These are phyloP conservation scores for Dryomyza anilis DNA, from an alignment of 2,888 invertebrate species.

Conservation along the genomic window DNA sequence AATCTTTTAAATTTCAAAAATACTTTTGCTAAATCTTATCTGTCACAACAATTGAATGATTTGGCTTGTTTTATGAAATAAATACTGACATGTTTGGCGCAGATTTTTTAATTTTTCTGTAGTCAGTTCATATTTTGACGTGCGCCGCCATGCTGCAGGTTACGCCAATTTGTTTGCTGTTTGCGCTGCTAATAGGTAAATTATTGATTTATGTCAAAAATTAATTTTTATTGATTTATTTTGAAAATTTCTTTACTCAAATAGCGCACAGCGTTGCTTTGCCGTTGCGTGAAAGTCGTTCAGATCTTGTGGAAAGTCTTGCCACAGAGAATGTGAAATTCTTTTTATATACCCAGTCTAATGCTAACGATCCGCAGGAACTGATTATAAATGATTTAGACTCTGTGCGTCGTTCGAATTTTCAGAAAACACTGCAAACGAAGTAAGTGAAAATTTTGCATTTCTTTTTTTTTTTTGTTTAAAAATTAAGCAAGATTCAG, in stretches of 20 bases:
- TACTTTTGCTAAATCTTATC: no score
- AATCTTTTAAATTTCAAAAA: no score
- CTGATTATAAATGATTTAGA: constrained; percentile 32
- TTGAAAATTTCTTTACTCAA: background rate
- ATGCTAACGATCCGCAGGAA: constrained; percentile 33
- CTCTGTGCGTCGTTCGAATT: constrained; percentile 37
- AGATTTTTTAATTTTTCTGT: no score
- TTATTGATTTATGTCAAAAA: background rate
- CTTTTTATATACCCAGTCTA: constrained; percentile 37
- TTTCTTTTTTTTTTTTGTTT: no score
- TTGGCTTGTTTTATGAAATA: no score
- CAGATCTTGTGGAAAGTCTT: constrained; percentile 17
- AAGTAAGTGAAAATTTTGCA: constrained; percentile 33
- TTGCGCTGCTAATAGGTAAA: background rate
- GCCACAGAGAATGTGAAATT: constrained; percentile 29
- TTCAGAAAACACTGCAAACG: constrained; percentile 37
- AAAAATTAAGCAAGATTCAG: background rate
- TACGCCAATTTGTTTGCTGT: background rate
- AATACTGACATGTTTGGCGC: no score
- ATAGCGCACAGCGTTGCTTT: background rate
- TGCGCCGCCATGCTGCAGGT: background rate
- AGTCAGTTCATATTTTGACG: no score
- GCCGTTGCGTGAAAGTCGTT: constrained; percentile 13
- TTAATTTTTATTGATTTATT: background rate
- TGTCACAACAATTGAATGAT: no score